Conservation (phyloP, 2,797 vertebrate genomes). For the Delichon dasypus region DNA sequence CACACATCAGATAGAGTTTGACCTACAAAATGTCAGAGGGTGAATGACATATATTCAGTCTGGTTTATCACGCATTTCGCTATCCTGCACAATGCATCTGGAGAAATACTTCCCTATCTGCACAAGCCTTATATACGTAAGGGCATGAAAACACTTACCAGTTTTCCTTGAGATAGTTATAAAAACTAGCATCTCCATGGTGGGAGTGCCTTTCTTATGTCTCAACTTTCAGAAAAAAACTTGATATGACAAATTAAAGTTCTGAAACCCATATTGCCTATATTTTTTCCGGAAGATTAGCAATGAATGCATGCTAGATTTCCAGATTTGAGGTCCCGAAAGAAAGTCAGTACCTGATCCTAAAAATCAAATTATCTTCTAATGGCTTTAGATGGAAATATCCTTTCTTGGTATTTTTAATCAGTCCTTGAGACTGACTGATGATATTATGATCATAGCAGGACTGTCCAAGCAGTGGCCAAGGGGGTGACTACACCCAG, state of each 20-base stretch:
- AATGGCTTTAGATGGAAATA: background rate
- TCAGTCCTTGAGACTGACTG: background rate
- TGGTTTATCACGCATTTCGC: background rate
- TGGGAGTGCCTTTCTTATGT: background rate
- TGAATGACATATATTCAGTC: background rate
- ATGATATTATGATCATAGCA: background rate
- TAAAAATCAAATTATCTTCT: background rate
- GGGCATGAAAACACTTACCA: background rate
- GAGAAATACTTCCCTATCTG: background rate
- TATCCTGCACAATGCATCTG: background rate
- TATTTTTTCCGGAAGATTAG: background rate
- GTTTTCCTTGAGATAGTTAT: background rate
- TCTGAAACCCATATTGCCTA: background rate
- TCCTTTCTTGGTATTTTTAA: background rate
- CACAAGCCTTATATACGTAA: accelerated
- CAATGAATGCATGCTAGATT: background rate
- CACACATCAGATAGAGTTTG: background rate
- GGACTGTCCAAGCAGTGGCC: background rate
- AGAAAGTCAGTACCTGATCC: background rate
- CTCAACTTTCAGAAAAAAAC: background rate
- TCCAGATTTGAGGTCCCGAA: background rate
- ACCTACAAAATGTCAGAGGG: background rate
- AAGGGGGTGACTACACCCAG: background rate
- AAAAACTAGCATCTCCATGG: background rate
- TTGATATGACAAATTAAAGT: background rate